A percentile compares a stretch with the other conserved stretches of the same genome.
These are phyloP conservation scores for Piaya cayana DNA, from an alignment of 2,113 vertebrate species.

Conservation along the genomic window DNA sequence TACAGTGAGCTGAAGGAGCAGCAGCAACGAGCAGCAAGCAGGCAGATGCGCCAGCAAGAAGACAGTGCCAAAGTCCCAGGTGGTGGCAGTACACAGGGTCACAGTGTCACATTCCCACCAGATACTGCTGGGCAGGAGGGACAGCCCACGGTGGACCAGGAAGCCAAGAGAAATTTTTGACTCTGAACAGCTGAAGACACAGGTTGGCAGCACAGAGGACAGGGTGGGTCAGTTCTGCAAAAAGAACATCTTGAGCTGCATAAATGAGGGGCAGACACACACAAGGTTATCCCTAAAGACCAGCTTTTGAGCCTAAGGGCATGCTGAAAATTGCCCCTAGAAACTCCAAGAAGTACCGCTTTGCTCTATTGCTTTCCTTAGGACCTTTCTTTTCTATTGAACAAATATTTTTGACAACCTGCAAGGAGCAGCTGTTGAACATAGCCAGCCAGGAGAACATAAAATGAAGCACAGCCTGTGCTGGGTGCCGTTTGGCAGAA, in stretches of 20 bases:
- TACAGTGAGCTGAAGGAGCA: slow-evolving; percentile 94
- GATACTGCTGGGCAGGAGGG: background rate
- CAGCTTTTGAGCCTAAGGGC: background rate
- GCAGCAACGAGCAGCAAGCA: slow-evolving; percentile 79
- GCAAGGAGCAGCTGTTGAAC: background rate
- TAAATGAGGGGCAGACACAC: background rate
- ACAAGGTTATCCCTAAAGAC: background rate
- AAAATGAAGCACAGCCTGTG: background rate
- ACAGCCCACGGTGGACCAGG: background rate
- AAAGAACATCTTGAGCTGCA: background rate
- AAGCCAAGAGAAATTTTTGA: background rate
- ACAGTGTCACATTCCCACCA: slow-evolving; percentile 27
- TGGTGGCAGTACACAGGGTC: slow-evolving; percentile 71
- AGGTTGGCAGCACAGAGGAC: background rate
- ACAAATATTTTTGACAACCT: background rate
- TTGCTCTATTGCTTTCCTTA: background rate
- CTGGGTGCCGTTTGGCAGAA: accelerated
- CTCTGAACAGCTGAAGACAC: background rate
- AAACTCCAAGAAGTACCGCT: background rate
- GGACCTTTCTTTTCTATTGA: background rate
- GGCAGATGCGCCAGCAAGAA: slow-evolving; percentile 76
- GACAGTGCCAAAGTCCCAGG: slow-evolving; percentile 76
- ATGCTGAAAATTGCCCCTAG: background rate
- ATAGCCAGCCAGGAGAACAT: background rate
- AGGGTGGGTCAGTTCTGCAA: background rate